Conservation (phyloP, 2,113 vertebrate species). For the Heptranchias perlo region DNA sequence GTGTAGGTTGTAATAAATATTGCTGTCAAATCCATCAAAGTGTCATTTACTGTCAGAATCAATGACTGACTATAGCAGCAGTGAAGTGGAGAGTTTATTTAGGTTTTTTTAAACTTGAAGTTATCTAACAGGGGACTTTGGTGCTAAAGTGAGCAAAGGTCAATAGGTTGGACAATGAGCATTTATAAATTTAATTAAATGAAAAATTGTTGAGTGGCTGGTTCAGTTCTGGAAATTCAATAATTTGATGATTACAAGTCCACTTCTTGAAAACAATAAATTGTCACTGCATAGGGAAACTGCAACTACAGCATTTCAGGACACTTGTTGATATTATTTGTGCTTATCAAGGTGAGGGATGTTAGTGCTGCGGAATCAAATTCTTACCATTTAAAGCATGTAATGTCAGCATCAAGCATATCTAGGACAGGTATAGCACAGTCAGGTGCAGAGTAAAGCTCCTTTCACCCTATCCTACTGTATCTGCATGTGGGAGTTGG, state of each 20-base stretch:
- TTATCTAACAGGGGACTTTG: neutral
- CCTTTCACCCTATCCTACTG: neutral
- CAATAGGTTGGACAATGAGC: neutral
- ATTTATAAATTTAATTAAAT: neutral
- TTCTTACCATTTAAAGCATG: neutral
- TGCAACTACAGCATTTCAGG: too few species aligned
- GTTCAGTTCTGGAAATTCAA: neutral
- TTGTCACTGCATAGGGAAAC: too few species aligned
- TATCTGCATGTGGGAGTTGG: too few species aligned
- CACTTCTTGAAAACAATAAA: too few species aligned
- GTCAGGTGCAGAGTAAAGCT: neutral
- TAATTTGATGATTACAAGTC: neutral
- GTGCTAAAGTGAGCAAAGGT: neutral
- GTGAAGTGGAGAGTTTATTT: neutral
- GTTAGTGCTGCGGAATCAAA: neutral
- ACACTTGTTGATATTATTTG: neutral
- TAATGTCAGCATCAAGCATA: neutral
- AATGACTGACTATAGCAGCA: neutral
- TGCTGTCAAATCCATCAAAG: too few species aligned
- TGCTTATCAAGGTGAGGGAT: neutral
- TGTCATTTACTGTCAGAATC: neutral
- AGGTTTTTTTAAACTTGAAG: neutral
- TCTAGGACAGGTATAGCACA: neutral
- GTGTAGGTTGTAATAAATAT: too few species aligned
- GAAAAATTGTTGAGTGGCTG: neutral